A percentile compares a stretch with the other conserved stretches of the same genome.
These are phyloP conservation scores for Telmatherina bonti DNA, from an alignment of 2,797 vertebrate species.

Conservation along the genomic window DNA sequence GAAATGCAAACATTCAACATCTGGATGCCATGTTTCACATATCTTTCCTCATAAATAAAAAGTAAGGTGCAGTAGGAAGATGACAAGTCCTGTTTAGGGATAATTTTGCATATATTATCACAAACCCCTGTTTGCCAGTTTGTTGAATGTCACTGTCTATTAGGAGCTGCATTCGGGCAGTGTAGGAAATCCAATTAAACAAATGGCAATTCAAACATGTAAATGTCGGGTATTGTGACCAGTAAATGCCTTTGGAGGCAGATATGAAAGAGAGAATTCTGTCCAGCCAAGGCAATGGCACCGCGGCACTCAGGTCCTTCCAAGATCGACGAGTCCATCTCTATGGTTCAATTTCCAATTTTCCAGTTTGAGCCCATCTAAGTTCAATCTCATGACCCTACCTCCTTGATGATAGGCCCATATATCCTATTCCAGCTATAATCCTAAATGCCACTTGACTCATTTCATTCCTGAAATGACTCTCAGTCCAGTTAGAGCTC, in stretches of 20 bases:
- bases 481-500: constrained; percentile 55
- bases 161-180: constrained; percentile 5
- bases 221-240: constrained; percentile 54
- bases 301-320: constrained; percentile 29
- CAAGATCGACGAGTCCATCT: constrained; percentile 65
- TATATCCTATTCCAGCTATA: constrained; percentile 73
- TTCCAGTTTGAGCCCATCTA: constrained; percentile 74
- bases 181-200: constrained; percentile 33
- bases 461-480: constrained; percentile 69
- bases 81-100: not conserved
- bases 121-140: constrained; percentile 14
- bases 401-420: constrained; percentile 66
- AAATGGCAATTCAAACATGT: constrained; percentile 35
- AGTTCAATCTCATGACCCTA: constrained; percentile 68
- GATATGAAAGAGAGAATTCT: constrained; percentile 46
- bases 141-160: constrained; percentile 47
- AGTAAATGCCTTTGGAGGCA: constrained; percentile 55
- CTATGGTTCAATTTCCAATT: constrained; percentile 81
- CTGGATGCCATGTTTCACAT: not conserved
- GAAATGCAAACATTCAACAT: constrained; percentile 6
- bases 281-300: constrained; percentile 13
- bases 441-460: constrained; percentile 75
- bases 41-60: constrained; percentile 1
- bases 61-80: not conserved
- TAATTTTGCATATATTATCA: not conserved